These are phyloP conservation scores for Papilio xuthus DNA, from an alignment of 1,140 invertebrate genomes.

Conservation along the genomic window DNA sequence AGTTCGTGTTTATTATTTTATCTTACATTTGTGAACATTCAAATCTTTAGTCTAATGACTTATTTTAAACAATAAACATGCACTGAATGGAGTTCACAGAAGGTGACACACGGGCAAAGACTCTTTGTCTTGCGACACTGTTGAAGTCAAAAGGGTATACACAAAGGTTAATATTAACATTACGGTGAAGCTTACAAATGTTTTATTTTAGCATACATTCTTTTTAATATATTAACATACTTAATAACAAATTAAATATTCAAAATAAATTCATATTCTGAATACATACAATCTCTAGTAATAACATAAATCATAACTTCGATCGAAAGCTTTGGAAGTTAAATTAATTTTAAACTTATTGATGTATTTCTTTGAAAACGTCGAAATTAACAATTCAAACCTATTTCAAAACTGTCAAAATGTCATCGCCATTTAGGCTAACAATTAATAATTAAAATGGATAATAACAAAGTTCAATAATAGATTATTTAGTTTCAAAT, in stretches of 20 bases:
- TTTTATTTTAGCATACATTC: neutral
- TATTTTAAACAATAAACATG: slow-evolving; percentile 21
- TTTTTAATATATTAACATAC: neutral
- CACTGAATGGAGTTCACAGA: neutral
- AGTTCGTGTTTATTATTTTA: neutral
- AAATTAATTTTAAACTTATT: neutral
- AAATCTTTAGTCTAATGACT: neutral
- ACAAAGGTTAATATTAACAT: neutral
- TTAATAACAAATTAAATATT: neutral
- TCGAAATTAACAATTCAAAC: slow-evolving; percentile 2
- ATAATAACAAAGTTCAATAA: neutral
- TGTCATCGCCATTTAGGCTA: neutral
- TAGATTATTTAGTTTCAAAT: neutral
- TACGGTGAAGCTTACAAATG: neutral
- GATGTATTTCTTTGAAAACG: neutral
- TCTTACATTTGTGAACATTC: neutral
- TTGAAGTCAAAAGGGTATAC: neutral
- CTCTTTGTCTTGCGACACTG: neutral
- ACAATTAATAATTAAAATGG: neutral
- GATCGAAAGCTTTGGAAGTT: neutral
- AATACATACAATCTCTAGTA: too few relatives aligned
- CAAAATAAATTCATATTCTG: too few relatives aligned
- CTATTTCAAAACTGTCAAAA: slow-evolving; percentile 13
- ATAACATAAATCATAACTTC: neutral
- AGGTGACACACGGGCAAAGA: slow-evolving; percentile 1